Evolutionary conservation across 2,113 vertebrate genomes (phyloP).

Genomic region (Campylomormyrus tamandua): DNA sequence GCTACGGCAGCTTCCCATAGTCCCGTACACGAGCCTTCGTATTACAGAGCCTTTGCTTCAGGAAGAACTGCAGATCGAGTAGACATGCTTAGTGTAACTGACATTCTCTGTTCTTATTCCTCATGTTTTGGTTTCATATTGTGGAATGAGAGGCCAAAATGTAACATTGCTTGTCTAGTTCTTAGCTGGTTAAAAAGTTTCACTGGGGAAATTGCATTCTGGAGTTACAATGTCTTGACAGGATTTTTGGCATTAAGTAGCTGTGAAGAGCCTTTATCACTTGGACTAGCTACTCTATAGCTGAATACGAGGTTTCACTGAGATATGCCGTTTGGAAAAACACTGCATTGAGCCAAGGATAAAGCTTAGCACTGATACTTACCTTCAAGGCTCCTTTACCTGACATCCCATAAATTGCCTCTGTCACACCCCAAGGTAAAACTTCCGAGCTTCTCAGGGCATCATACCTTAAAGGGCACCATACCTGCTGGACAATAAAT

Average conservation of each 20-base stretch:
- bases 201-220: not conserved
- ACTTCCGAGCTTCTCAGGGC: not conserved
- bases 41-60: slow-evolving; percentile 76
- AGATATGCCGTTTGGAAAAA: not conserved
- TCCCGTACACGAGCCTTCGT: slow-evolving; percentile 63
- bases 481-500: not conserved
- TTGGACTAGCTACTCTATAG: not conserved
- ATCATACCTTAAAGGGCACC: not conserved
- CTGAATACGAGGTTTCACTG: not conserved
- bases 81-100: not conserved
- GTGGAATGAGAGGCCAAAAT: slow-evolving; percentile 3
- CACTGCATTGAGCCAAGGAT: not conserved
- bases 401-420: not conserved
- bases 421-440: no score
- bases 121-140: not conserved
- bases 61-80: slow-evolving; percentile 55
- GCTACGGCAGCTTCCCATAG: slow-evolving; percentile 55
- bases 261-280: not conserved
- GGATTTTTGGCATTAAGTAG: not conserved
- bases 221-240: not conserved
- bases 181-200: not conserved
- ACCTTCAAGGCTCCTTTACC: not conserved
- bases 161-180: not conserved
- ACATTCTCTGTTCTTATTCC: slow-evolving; percentile 3
- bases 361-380: not conserved